Base-by-base conservation (phyloP, 2,888 invertebrate species). In the Xanthostigma xanthostigma region DNA sequence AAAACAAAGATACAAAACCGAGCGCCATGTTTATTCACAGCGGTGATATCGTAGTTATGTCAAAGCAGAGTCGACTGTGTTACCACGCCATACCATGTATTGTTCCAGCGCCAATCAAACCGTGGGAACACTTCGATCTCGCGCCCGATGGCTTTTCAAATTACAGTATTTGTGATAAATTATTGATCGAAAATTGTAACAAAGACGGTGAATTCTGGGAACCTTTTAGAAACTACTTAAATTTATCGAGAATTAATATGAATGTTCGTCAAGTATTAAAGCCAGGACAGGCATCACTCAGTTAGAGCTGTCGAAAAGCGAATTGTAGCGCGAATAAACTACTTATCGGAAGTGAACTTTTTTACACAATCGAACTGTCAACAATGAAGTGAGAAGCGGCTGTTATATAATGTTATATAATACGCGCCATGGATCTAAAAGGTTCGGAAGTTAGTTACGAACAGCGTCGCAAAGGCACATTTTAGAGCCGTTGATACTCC, bases 81-180 rank as follows among this genome's bases (percentile, higher is more conserved):
- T 96, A 92, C 66, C 98, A 98, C 67, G 96, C 91, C 3, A 85
- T 98, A 1, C 97, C 97, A 2, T 83, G 81, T 66, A 85, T 98
- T 58, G 60, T 90, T 55, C 66, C 73, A 46, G 63, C 76, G 1
- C 51, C 59, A 5, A 56, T 58, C 2, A 58, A 64, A 45, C 68
- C 73, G 9, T 82, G 81, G 80, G 65, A 67, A 49, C 49, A 59
- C 46, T 56, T 51, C 8, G 49, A 67, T 2, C 44, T 45, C 41
- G 41, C 27, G 6, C 6, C 34, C n/a, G n/a, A 36, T 13, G 36
- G 34, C 14, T 36, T 43, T 14, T n/a, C 9, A 35, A 46, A 45
- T 13, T 41, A 56, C 44, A 45, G 45, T 62, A 61, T 8, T 54
- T 54, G 51, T 36, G 57, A 65, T 49, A 49, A 56, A 49, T 53